A percentile compares a stretch with the other conserved stretches of the same genome.
phyloP scores from a whole-genome alignment of 2,888 invertebrate genomes.

The Polylopha cassiicola region DNA sequence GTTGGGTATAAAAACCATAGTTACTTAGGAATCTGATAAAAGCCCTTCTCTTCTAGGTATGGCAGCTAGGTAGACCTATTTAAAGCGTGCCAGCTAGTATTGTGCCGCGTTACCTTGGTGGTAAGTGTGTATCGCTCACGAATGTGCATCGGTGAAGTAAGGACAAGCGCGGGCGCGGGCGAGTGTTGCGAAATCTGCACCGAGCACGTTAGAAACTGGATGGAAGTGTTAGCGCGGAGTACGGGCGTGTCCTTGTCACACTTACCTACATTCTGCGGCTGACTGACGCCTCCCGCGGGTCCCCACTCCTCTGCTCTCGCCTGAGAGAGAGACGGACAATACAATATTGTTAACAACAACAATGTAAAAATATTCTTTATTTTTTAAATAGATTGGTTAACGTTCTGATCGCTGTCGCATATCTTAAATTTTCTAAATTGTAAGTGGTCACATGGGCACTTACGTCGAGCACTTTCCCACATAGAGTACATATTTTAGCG shows the following conservation, averaged over 20 bases:
- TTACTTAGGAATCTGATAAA: slow-evolving; percentile 5
- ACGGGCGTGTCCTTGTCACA: slow-evolving; percentile 77
- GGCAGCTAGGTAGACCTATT: slow-evolving; percentile 25
- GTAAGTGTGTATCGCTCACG: slow-evolving; percentile 53
- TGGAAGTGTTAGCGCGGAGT: slow-evolving; percentile 74
- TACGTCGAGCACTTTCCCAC: slow-evolving; percentile 14
- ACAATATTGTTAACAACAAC: slow-evolving; percentile 59
- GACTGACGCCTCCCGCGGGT: slow-evolving; percentile 56
- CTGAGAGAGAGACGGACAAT: slow-evolving; percentile 66
- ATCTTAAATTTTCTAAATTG: not conserved
- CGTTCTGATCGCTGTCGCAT: too few species aligned
- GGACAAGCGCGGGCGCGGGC: slow-evolving; percentile 49
- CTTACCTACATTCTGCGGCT: slow-evolving; percentile 75
- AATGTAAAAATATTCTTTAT: slow-evolving; percentile 44
- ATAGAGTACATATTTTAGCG: slow-evolving; percentile 4
- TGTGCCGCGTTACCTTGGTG: slow-evolving; percentile 51
- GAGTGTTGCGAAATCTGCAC: slow-evolving; percentile 65
- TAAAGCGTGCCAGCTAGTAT: slow-evolving; percentile 39
- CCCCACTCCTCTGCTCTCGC: slow-evolving; percentile 39
- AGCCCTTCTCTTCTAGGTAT: slow-evolving; percentile 14
- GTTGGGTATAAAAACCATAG: too few species aligned
- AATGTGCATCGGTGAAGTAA: slow-evolving; percentile 59
- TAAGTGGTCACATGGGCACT: too few species aligned
- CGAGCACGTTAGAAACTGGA: slow-evolving; percentile 75
- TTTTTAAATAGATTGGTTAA: too few species aligned